Conservation (phyloP, 2,797 vertebrate species). For the Megalops cyprinoides region DNA sequence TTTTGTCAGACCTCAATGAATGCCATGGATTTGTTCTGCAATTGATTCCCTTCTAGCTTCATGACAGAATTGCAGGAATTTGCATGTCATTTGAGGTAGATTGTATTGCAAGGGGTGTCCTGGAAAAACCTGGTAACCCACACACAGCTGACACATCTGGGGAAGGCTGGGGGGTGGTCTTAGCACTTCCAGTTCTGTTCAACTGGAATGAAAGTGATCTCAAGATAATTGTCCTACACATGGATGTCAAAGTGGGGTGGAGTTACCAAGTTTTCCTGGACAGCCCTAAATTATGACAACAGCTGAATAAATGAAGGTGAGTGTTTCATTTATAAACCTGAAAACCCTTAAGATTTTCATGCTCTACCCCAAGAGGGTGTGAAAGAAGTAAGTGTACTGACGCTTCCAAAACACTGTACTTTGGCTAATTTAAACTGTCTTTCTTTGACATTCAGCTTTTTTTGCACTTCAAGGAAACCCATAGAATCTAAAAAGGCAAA, state of each 20-base stretch:
- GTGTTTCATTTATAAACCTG: background rate
- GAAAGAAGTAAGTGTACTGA: background rate
- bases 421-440: slow-evolving; percentile 27
- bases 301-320: background rate
- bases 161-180: no score
- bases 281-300: background rate
- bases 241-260: background rate
- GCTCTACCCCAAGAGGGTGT: background rate
- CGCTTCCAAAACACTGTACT: slow-evolving; percentile 1
- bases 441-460: slow-evolving; percentile 21
- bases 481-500: slow-evolving; percentile 26
- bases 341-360: background rate
- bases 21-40: slow-evolving; percentile 6
- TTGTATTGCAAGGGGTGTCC: slow-evolving; percentile 43
- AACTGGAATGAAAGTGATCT: background rate
- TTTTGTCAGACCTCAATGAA: slow-evolving; percentile 24
- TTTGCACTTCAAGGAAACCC: slow-evolving; percentile 34
- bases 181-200: background rate
- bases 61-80: slow-evolving; percentile 41
- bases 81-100: slow-evolving; percentile 58
- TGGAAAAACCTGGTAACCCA: slow-evolving; percentile 16
- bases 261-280: background rate
- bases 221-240: background rate
- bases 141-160: background rate
- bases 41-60: slow-evolving; percentile 32